These are phyloP conservation scores for Phorcus lineatus DNA, from an alignment of 2,888 invertebrate species.

Conservation along the genomic window DNA sequence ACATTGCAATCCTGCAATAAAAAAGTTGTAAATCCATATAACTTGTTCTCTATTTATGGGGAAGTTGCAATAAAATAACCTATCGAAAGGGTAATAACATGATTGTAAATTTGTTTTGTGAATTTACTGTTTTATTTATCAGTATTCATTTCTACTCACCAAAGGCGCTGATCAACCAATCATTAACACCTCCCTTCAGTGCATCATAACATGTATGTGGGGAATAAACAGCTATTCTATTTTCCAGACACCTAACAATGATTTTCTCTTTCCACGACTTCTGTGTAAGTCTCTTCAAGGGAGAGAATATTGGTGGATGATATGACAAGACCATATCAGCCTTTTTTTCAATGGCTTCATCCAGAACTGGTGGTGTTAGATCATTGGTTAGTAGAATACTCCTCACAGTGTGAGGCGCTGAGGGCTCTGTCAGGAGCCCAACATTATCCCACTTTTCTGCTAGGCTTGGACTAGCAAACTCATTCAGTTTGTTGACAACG, in stretches of 20 bases:
- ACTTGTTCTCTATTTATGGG: no score
- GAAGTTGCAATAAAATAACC: no score
- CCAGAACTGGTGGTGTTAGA: slow-evolving; percentile 89
- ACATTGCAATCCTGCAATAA: no score
- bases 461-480: slow-evolving; percentile 60
- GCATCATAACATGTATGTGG: slow-evolving; percentile 95
- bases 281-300: slow-evolving; percentile 85
- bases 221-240: slow-evolving; percentile 91
- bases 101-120: no score
- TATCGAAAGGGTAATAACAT: no score
- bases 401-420: slow-evolving; percentile 75
- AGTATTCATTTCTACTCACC: slow-evolving; percentile 58
- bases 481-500: slow-evolving; percentile 54
- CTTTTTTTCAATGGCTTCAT: slow-evolving; percentile 82
- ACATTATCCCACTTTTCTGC: slow-evolving; percentile 97
- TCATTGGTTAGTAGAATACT: slow-evolving; percentile 91
- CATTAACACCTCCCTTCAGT: slow-evolving; percentile 89
- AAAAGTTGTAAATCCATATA: no score
- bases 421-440: slow-evolving; percentile 90
- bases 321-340: slow-evolving; percentile 91
- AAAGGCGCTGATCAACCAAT: slow-evolving; percentile 90
- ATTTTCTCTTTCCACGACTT: slow-evolving; percentile 85
- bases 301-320: slow-evolving; percentile 95
- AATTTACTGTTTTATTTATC: no score
- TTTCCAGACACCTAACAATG: slow-evolving; percentile 86